Base-by-base conservation (phyloP, 2,113 vertebrate species). In the Dermatemys mawii region DNA sequence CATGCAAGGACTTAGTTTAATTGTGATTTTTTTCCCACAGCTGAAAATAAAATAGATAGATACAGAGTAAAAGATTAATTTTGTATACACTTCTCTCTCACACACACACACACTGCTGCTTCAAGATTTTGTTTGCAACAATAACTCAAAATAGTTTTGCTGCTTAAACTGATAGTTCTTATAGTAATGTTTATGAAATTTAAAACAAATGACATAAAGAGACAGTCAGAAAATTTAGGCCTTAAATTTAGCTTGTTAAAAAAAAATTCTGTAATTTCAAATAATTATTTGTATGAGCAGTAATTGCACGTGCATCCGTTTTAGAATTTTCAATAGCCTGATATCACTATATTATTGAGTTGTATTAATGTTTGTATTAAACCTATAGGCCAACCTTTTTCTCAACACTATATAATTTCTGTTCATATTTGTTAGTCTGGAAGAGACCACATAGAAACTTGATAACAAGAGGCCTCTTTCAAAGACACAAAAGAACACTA, bases 131-230 rank as follows among this genome's bases (percentile, higher is more conserved):
- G 84, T 87, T 46, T 53, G 5, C 7, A 50, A 1, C 53, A 29
- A 85, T 81, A 1, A 5, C 10, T 70, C 78, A 29, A 29, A 81
- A 32, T 70, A 67, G 35, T 11, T 53, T 78, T 67, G 38, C 4
- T 1, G 83, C 11, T 16, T 78, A 67, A 85, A 88, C 51, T 49
- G 2, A 53, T 1, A 4, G 0, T 2, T 13, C 0, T 54, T 85
- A 75, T 91, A 78, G 48, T 10, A 63, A 2, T 55, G 51, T 67
- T 4, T 46, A 2, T 73, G 50, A 78, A 55, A 16, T 51, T 86
- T 84, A 17, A 88, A 12, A 0, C 2, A 88, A 79, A 63, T 63
- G 32, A 48, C 38, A 83, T 70, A 6, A 22, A n/a, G 4, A 19
- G 35, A 19, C 84, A 3, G 14, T 86, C 49, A 80, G 8, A 7